Evolutionary conservation across 2,113 vertebrate species (phyloP).

Genomic region (Triplophysa tibetana): DNA sequence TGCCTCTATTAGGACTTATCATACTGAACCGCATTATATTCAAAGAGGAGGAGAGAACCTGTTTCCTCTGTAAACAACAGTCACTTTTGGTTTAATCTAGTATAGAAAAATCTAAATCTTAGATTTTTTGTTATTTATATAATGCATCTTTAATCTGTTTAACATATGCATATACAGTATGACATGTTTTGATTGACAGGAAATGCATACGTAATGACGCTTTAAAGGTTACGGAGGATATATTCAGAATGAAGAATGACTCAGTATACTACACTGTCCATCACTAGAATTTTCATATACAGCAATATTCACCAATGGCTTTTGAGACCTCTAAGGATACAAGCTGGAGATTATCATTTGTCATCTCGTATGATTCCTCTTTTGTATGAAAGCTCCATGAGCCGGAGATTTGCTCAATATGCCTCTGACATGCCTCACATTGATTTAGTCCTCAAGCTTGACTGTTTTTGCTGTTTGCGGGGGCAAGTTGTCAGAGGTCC

Average conservation of each 20-base stretch:
- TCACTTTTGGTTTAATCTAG: background rate
- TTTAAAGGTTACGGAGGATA: background rate
- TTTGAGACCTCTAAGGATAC: background rate
- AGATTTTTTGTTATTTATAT: background rate
- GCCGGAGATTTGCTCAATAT: slow-evolving; percentile 66
- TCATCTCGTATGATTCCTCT: slow-evolving; percentile 36
- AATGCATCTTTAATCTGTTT: too few relatives aligned
- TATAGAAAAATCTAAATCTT: background rate
- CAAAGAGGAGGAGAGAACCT: slow-evolving; percentile 36
- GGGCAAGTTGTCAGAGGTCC: slow-evolving; percentile 58
- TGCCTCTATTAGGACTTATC: slow-evolving; percentile 74
- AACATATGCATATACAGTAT: too few relatives aligned
- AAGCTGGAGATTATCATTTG: slow-evolving; percentile 40
- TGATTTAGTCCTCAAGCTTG: slow-evolving; percentile 65
- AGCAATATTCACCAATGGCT: background rate
- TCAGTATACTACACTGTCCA: background rate
- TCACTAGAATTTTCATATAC: background rate
- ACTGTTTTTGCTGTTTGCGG: slow-evolving; percentile 54
- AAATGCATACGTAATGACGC: background rate
- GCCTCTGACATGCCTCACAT: slow-evolving; percentile 58
- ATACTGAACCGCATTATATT: slow-evolving; percentile 67
- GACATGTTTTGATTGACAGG: too few relatives aligned
- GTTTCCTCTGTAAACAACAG: background rate
- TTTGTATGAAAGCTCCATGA: slow-evolving; percentile 65
- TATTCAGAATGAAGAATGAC: background rate